phyloP scores from a whole-genome alignment of 2,113 vertebrate species.

The Asarcornis scutulata region DNA sequence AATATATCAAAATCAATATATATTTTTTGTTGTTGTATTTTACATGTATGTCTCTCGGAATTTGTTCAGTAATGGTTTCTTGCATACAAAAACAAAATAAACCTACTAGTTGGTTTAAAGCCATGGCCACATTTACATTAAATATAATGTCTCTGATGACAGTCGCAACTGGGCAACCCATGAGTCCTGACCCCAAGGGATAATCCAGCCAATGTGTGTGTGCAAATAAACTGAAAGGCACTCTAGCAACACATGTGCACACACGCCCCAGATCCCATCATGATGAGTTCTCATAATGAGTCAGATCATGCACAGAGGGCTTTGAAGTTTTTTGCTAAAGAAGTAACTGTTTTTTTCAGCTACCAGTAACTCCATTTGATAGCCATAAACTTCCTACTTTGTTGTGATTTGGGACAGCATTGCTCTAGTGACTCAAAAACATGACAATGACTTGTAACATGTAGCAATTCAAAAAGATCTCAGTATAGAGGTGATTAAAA shows the following conservation, averaged over 20 bases:
- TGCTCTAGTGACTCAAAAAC: constrained; percentile 44
- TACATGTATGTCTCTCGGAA: not conserved
- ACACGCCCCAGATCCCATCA: not conserved
- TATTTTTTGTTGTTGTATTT: not conserved
- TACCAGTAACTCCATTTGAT: constrained; percentile 37
- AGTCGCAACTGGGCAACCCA: not conserved
- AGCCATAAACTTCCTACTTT: constrained; percentile 41
- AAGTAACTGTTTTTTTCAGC: constrained; percentile 31
- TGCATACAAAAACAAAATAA: not conserved
- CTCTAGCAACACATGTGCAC: not conserved
- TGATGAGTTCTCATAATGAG: not conserved
- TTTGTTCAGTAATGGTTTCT: not conserved
- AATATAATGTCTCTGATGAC: not conserved
- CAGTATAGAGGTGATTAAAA: not conserved
- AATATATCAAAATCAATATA: not conserved
- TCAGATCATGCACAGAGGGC: constrained; percentile 5
- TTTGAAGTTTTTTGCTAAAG: constrained; percentile 28
- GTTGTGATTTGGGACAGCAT: constrained; percentile 46
- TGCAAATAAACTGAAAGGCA: not conserved
- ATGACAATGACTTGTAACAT: constrained; percentile 10
- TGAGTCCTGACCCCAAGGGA: not conserved
- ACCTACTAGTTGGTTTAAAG: not conserved
- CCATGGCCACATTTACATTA: not conserved
- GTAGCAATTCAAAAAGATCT: constrained; percentile 1
- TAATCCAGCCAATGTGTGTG: not conserved